Conservation (phyloP, 2,888 invertebrate species). For the Euphydryas editha region DNA sequence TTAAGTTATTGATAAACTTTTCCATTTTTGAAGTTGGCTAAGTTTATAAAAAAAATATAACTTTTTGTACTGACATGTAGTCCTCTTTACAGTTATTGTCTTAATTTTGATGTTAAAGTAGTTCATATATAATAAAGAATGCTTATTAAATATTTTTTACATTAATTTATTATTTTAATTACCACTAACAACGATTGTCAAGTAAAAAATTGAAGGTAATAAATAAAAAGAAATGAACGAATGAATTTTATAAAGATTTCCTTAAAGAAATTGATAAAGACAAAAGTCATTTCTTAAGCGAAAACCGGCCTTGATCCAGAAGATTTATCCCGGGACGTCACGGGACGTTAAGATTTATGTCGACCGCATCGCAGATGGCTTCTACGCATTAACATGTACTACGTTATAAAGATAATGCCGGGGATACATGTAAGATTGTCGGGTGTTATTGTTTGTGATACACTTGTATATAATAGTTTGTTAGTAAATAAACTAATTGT, state of each 20-base stretch:
- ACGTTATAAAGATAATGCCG: slow-evolving; percentile 3
- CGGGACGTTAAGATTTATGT: slow-evolving; percentile 21
- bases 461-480: too few species aligned
- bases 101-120: too few species aligned
- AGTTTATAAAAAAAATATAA: too few species aligned
- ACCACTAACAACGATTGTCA: too few species aligned
- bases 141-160: too few species aligned
- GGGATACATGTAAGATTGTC: slow-evolving; percentile 2
- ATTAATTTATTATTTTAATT: too few species aligned
- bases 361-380: slow-evolving; percentile 29
- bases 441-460: background rate
- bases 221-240: background rate
- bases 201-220: background rate
- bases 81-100: too few species aligned
- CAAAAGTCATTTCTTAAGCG: slow-evolving; percentile 19
- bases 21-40: too few species aligned
- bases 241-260: background rate
- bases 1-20: too few species aligned
- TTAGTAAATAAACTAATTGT: too few species aligned
- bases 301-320: slow-evolving; percentile 20
- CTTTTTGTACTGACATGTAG: too few species aligned
- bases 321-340: slow-evolving; percentile 26
- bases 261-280: slow-evolving; percentile 20
- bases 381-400: slow-evolving; percentile 23
- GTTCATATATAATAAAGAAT: too few species aligned